These are phyloP conservation scores for Sciurus carolinensis DNA, from an alignment of 2,797 vertebrate genomes.

Conservation along the genomic window DNA sequence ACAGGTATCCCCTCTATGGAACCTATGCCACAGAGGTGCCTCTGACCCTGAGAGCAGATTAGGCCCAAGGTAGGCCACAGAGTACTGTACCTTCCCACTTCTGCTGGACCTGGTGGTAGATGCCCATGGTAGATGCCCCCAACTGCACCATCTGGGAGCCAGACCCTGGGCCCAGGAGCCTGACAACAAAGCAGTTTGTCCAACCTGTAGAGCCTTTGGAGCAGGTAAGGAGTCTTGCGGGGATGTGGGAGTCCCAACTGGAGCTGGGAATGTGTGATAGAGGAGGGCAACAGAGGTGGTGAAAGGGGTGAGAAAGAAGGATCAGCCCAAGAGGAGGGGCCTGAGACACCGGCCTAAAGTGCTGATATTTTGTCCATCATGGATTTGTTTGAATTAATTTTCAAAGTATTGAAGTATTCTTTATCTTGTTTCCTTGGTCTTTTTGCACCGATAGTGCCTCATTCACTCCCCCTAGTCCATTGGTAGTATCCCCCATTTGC, in stretches of 20 bases:
- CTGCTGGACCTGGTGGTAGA: rapidly evolving
- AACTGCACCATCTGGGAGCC: rapidly evolving
- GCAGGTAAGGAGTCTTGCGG: slow-evolving; percentile 57
- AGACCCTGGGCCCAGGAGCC: rapidly evolving
- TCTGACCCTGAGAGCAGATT: neutral
- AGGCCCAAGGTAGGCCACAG: rapidly evolving
- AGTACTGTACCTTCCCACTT: neutral
- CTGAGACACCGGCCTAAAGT: neutral
- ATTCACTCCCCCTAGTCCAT: neutral
- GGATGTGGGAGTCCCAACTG: neutral
- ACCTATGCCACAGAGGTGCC: rapidly evolving
- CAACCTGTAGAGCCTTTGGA: neutral
- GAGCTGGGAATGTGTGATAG: rapidly evolving
- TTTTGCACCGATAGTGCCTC: neutral
- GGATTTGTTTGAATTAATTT: neutral
- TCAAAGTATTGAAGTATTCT: neutral
- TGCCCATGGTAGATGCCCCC: rapidly evolving
- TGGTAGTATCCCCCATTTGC: neutral
- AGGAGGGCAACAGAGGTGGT: neutral
- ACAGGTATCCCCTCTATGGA: rapidly evolving
- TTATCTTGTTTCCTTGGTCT: neutral
- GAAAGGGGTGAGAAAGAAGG: rapidly evolving
- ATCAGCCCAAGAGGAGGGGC: neutral
- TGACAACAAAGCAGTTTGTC: rapidly evolving
- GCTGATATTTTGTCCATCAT: neutral